Conservation (phyloP, 2,888 invertebrate species). For the Rugalucina vietnamica region DNA sequence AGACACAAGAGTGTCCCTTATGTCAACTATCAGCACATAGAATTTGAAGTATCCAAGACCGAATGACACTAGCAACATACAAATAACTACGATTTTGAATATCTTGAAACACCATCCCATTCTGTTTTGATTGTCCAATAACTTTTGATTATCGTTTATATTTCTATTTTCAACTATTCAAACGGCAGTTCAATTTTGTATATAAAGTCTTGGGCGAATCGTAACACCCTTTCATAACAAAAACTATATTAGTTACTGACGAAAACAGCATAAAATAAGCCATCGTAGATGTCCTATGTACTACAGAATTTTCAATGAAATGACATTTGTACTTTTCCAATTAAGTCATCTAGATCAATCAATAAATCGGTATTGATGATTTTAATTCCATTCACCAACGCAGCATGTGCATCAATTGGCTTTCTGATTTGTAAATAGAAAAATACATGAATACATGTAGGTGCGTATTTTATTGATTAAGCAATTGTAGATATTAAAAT, state of each 20-base stretch:
- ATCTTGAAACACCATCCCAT: constrained; percentile 18
- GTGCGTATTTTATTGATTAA: neutral
- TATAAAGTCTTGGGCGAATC: too few species aligned
- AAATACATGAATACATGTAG: neutral
- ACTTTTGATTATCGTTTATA: too few species aligned
- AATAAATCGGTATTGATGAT: neutral
- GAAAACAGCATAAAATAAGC: too few species aligned
- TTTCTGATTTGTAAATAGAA: neutral
- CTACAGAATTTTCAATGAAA: too few species aligned
- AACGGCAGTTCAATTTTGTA: too few species aligned
- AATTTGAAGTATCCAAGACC: constrained; percentile 44
- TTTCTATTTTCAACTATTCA: too few species aligned
- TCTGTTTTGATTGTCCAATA: too few species aligned
- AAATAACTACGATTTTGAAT: constrained; percentile 26
- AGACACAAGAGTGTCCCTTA: constrained; percentile 21
- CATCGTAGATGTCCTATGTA: too few species aligned
- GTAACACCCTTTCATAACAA: too few species aligned
- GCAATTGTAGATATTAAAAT: neutral
- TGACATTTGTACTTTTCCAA: neutral
- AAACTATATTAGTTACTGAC: too few species aligned
- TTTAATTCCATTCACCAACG: neutral
- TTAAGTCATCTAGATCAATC: neutral
- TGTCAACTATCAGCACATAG: constrained; percentile 37
- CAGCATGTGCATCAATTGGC: neutral
- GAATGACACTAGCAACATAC: constrained; percentile 34